Evolutionary conservation across 2,797 vertebrate species (phyloP), one percentile per base, ranked within the genome.

Genomic region (Morus bassanus): DNA sequence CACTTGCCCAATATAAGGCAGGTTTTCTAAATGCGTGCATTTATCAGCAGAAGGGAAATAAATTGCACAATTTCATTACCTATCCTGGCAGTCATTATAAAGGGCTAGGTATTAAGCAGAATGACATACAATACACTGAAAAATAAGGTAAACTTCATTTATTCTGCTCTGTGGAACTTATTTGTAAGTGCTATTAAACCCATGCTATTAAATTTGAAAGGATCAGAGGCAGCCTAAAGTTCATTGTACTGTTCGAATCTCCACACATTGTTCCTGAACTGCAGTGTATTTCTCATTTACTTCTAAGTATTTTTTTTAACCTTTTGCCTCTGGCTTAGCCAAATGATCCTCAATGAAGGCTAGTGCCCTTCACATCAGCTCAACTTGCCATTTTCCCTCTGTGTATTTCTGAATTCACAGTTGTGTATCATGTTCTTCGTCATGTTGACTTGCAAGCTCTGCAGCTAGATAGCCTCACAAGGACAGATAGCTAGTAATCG

Each of bases 371-470:
- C 45, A 56, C 45, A 48, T 75, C 37, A 57, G 28, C 41, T 64
- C 28, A 77, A 10, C 31, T 56, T 61, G n/a, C 51, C 16, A 3
- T 69, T 77, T 86, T 56, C 28, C 19, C 41, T 59, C 5, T 11
- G 3, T 25, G 11, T 53, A 41, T 76, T 79, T 73, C 75, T 76
- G 48, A 88, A 77, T 41, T 90, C 33, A 45, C 43, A 27, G 53
- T 7, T 39, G 13, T 4, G 1, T 50, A 68, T 85, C 51, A 51
- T 0, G 0, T 37, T 78, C n/a, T 89, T 79, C 60, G 68, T 35
- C 16, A 35, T 1, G 12, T 17, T 53, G 43, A 57, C 59, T 37
- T 83, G n/a, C 0, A 6, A 73, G 31, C 31, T 39, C 45, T 77
- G 30, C 31, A 82, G 68, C 6, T 46, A 69, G 43, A 27, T 2